A percentile compares a stretch with the other conserved stretches of the same genome.
Evolutionary conservation across 2,113 vertebrate genomes (phyloP).

Genomic region (Eretmochelys imbricata): DNA sequence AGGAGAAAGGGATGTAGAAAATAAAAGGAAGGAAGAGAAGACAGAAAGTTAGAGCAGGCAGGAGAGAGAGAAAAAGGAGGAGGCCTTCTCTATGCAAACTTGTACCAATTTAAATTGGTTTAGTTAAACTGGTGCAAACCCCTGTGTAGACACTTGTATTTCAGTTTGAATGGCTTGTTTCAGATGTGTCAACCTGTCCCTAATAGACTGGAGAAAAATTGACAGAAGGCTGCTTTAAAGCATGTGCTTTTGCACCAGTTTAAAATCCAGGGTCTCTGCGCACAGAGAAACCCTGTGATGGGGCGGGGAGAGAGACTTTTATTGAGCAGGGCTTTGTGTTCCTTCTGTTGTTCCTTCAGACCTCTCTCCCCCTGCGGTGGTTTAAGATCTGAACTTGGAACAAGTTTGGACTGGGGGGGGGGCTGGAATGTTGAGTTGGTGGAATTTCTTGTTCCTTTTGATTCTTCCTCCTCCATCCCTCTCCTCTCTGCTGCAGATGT

Average conservation of each 20-base stretch:
- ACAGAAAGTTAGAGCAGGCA: constrained; percentile 53
- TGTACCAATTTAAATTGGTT: constrained; percentile 48
- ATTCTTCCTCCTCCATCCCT: constrained; percentile 12
- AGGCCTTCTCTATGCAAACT: constrained; percentile 41
- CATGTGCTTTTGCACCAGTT: constrained; percentile 26
- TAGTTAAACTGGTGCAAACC: constrained; percentile 68
- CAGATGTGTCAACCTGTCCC: constrained; percentile 66
- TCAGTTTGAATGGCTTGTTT: constrained; percentile 55
- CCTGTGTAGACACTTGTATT: constrained; percentile 28
- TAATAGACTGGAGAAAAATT: constrained; percentile 60
- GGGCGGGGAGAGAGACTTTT: not conserved
- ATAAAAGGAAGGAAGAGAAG: not conserved
- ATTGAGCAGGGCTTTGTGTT: not conserved
- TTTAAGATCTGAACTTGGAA: not conserved
- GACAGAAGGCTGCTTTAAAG: constrained; percentile 46
- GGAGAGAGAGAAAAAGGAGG: constrained; percentile 37
- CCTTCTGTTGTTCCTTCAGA: not conserved
- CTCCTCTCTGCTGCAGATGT: constrained; percentile 56
- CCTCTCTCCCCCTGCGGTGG: not conserved
- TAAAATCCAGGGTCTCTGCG: constrained; percentile 9
- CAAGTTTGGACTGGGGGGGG: not conserved
- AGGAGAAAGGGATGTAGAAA: constrained; percentile 33
- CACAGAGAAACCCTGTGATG: not conserved
- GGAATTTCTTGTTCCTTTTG: constrained; percentile 33
- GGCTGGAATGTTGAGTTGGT: not conserved